phyloP scores from a whole-genome alignment of 92 coral and sea anemone genomes.

The Siderastrea radians region DNA sequence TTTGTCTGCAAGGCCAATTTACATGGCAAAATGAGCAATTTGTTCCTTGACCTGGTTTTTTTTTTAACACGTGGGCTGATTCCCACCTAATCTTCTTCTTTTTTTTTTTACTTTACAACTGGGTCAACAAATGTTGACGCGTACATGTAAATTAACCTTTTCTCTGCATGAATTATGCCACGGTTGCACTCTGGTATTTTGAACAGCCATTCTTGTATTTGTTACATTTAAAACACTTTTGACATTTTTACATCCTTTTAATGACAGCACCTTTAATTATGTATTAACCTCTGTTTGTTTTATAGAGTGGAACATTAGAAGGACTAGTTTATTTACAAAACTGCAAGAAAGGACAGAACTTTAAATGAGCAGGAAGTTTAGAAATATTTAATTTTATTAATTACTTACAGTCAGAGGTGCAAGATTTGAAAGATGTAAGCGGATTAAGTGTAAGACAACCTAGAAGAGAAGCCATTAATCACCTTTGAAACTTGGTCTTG shows the following conservation, averaged over 20 bases:
- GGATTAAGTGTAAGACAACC: conserved; percentile 95
- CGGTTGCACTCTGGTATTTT: neutral
- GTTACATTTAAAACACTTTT: neutral
- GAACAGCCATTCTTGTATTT: neutral
- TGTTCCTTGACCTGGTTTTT: no score
- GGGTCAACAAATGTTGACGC: no score
- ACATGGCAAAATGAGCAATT: no score
- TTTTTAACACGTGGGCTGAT: no score
- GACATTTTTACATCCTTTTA: no score
- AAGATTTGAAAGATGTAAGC: conserved; percentile 95
- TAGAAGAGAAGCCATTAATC: conserved; percentile 70
- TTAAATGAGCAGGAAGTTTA: neutral
- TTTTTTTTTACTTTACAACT: no score
- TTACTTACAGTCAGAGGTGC: conserved; percentile 97
- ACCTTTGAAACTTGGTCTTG: conserved; percentile 64
- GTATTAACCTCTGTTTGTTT: neutral
- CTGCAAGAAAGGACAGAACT: neutral
- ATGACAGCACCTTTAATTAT: neutral
- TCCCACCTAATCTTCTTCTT: no score
- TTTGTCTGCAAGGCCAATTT: no score
- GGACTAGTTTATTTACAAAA: neutral
- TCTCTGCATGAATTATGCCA: neutral
- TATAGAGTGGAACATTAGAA: neutral
- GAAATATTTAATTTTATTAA: conserved; percentile 21
- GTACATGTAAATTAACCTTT: no score